Evolutionary conservation across 30 jellyfish, hydroid and myxozoan species (phyloP).

Genomic region (Turritopsis dohrnii): DNA sequence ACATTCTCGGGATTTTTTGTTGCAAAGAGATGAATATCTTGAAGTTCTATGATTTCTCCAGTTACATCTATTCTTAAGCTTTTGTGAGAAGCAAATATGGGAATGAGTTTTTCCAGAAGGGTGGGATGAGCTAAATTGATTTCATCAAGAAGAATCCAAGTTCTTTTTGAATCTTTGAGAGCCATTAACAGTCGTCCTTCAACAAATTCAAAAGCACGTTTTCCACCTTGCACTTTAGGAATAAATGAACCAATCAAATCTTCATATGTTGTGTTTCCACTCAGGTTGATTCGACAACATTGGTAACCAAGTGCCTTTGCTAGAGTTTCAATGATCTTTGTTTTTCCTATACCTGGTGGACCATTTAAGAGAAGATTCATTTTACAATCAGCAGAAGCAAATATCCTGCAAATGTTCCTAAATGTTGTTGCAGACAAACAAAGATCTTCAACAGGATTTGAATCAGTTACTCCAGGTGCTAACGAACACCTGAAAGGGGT

Average conservation of each 20-base stretch:
- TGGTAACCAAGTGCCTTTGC: slow-evolving; percentile 10
- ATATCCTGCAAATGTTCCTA: slow-evolving; percentile 7
- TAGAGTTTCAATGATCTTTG: slow-evolving; percentile 7
- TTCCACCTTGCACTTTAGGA: slow-evolving; percentile 6
- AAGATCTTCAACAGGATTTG: neutral
- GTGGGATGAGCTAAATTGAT: slow-evolving; percentile 18
- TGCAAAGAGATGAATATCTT: slow-evolving; percentile 10
- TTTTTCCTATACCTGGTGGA: slow-evolving; percentile 24
- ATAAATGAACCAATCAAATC: slow-evolving; percentile 23
- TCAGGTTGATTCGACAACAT: slow-evolving; percentile 6
- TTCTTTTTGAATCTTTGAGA: neutral
- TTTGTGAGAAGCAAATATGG: slow-evolving; percentile 11
- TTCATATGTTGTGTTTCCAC: slow-evolving; percentile 15
- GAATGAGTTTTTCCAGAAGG: slow-evolving; percentile 13
- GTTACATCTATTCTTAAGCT: slow-evolving; percentile 4
- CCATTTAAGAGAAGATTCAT: slow-evolving; percentile 14
- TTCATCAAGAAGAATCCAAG: slow-evolving; percentile 20
- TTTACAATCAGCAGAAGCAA: slow-evolving; percentile 11
- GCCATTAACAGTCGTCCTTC: slow-evolving; percentile 12
- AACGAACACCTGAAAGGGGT: slow-evolving; percentile 5
- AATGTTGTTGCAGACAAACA: neutral
- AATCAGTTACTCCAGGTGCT: neutral
- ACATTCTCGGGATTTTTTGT: slow-evolving; percentile 23
- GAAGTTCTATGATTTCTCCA: neutral
- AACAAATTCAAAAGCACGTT: neutral